These are phyloP conservation scores for Tetrax tetrax DNA, from an alignment of 2,113 vertebrate genomes.

Conservation along the genomic window DNA sequence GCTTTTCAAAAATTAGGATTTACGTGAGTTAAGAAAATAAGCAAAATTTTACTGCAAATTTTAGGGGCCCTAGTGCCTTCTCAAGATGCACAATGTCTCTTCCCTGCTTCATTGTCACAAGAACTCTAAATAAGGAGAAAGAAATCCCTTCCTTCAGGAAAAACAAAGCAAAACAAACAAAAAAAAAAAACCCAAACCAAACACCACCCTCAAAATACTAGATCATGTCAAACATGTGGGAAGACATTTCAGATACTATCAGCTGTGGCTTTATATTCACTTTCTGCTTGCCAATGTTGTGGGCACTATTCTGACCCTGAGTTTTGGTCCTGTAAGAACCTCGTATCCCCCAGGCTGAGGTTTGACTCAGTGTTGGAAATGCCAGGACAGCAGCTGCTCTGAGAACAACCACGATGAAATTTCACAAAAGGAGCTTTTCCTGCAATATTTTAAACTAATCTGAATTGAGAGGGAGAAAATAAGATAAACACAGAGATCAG, in stretches of 20 bases:
- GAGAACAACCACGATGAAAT: background rate
- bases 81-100: background rate
- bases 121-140: background rate
- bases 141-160: background rate
- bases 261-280: background rate
- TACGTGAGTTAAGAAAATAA: background rate
- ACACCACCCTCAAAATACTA: background rate
- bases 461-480: background rate
- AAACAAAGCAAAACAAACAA: background rate
- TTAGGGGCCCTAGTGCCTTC: background rate
- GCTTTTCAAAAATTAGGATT: background rate
- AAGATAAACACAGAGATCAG: background rate
- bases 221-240: background rate
- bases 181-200: background rate
- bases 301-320: background rate
- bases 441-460: conserved; percentile 1
- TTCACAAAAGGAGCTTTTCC: conserved; percentile 25
- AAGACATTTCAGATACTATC: background rate
- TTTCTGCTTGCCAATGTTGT: background rate
- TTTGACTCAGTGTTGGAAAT: background rate
- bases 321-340: conserved; percentile 20
- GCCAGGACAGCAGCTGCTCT: background rate
- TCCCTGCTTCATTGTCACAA: background rate
- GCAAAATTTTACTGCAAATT: background rate
- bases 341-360: background rate